Percentiles rank a stretch among this genome's conserved stretches.
Evolutionary conservation across 1,140 invertebrate species (phyloP).

Genomic region (Drosophila hydei): DNA sequence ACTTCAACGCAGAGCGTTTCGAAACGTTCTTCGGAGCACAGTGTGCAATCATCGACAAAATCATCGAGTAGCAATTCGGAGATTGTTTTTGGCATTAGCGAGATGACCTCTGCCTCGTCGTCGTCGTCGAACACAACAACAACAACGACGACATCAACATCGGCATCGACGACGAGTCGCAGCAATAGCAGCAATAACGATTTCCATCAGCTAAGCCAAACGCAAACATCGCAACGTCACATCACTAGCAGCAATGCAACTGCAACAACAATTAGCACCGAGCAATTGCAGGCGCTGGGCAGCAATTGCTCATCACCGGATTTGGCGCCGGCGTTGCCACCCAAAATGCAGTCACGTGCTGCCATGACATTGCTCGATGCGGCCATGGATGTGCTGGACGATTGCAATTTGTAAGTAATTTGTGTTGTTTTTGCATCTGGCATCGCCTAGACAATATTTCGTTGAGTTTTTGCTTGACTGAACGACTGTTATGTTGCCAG

Average conservation of each 20-base stretch:
- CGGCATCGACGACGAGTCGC: slow-evolving; percentile 3
- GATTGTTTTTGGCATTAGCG: slow-evolving; percentile 59
- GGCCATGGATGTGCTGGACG: slow-evolving; percentile 85
- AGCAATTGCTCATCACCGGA: slow-evolving; percentile 37
- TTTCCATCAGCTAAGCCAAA: slow-evolving; percentile 58
- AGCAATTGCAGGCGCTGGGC: slow-evolving; percentile 40
- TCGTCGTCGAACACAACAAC: slow-evolving; percentile 21
- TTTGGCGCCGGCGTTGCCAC: slow-evolving; percentile 88
- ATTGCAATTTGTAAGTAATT: slow-evolving; percentile 53
- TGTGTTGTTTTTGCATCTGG: not conserved
- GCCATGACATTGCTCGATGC: slow-evolving; percentile 89
- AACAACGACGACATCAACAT: slow-evolving; percentile 33
- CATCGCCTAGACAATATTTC: not conserved
- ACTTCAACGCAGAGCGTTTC: slow-evolving; percentile 87
- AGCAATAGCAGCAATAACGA: slow-evolving; percentile 44
- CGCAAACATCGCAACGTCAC: slow-evolving; percentile 42
- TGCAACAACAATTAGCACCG: slow-evolving; percentile 29
- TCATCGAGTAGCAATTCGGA: slow-evolving; percentile 79
- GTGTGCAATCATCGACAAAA: slow-evolving; percentile 84
- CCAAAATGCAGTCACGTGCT: slow-evolving; percentile 84
- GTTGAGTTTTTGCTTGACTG: not conserved
- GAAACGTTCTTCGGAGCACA: slow-evolving; percentile 86
- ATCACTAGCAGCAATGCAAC: slow-evolving; percentile 38
- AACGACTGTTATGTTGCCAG: too few species aligned
- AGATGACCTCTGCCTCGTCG: slow-evolving; percentile 23